Percentiles rank a stretch among this genome's conserved stretches.
phyloP scores from a whole-genome alignment of 2,888 invertebrate genomes.

The Megamerina dolium region DNA sequence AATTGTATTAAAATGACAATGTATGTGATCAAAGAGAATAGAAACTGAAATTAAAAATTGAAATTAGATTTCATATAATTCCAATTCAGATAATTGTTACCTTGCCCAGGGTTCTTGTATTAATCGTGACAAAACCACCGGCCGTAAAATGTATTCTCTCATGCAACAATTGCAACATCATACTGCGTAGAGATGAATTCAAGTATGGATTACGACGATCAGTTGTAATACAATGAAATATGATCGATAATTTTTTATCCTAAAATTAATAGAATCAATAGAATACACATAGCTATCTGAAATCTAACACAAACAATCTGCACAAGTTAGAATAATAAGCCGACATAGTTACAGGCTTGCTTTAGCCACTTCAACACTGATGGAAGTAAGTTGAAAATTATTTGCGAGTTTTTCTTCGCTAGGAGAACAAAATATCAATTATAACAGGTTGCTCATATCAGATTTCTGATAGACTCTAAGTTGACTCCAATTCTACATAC shows the following conservation, averaged over 20 bases:
- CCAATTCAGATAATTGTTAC: constrained; percentile 19
- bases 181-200: constrained; percentile 20
- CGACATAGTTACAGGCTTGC: too few species aligned
- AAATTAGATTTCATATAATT: constrained; percentile 2
- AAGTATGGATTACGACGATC: constrained; percentile 25
- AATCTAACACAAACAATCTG: too few species aligned
- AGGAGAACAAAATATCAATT: too few species aligned
- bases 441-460: too few species aligned
- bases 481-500: constrained; percentile 20
- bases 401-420: too few species aligned
- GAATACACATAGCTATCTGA: too few species aligned
- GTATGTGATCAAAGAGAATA: constrained; percentile 31
- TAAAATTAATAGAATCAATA: background rate
- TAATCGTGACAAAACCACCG: constrained; percentile 29
- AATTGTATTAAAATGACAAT: constrained; percentile 40
- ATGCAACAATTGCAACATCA: constrained; percentile 31
- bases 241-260: constrained; percentile 20
- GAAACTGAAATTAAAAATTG: constrained; percentile 24
- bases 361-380: too few species aligned
- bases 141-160: constrained; percentile 30
- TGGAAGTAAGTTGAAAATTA: too few species aligned
- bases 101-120: constrained; percentile 31
- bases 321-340: too few species aligned
- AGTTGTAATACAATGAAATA: constrained; percentile 18
- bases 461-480: too few species aligned